These are phyloP conservation scores for Cettia cetti DNA, from an alignment of 2,113 vertebrate genomes.

Conservation along the genomic window DNA sequence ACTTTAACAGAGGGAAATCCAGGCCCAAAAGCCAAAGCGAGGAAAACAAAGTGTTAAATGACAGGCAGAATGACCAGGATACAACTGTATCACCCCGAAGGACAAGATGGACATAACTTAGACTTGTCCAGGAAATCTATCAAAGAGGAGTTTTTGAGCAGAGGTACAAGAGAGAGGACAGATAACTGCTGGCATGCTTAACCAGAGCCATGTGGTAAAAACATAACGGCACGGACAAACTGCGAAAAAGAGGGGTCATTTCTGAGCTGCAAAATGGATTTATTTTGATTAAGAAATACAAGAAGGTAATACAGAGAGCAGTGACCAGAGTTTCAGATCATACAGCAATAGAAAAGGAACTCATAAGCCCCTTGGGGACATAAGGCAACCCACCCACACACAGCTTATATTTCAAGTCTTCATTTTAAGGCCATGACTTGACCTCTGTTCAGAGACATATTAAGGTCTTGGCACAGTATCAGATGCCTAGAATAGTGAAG, in stretches of 20 bases:
- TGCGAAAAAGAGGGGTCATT: not conserved
- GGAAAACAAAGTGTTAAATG: not conserved
- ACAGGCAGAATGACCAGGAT: not conserved
- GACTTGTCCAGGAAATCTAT: not conserved
- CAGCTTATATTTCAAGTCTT: conserved; percentile 66
- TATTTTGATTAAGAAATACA: conserved; percentile 62
- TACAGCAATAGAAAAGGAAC: conserved; percentile 55
- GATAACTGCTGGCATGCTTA: not conserved
- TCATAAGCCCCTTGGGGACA: conserved; percentile 53
- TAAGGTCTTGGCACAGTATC: conserved; percentile 66
- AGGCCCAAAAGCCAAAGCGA: not conserved
- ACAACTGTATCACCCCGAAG: not conserved
- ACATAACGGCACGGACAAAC: not conserved
- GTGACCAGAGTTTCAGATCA: conserved; percentile 46
- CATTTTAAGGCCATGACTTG: conserved; percentile 65
- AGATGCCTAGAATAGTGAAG: conserved; percentile 70
- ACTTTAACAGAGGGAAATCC: not conserved
- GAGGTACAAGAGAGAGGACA: not conserved
- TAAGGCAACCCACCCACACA: conserved; percentile 54
- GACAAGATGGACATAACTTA: not conserved
- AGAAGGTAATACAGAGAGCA: conserved; percentile 53
- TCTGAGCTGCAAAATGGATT: conserved; percentile 24
- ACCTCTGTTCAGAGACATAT: conserved; percentile 59
- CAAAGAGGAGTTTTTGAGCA: not conserved
- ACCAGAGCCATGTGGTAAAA: not conserved